Evolutionary conservation across 92 coral and sea anemone genomes (phyloP).

Genomic region (Zoanthus solanderi): DNA sequence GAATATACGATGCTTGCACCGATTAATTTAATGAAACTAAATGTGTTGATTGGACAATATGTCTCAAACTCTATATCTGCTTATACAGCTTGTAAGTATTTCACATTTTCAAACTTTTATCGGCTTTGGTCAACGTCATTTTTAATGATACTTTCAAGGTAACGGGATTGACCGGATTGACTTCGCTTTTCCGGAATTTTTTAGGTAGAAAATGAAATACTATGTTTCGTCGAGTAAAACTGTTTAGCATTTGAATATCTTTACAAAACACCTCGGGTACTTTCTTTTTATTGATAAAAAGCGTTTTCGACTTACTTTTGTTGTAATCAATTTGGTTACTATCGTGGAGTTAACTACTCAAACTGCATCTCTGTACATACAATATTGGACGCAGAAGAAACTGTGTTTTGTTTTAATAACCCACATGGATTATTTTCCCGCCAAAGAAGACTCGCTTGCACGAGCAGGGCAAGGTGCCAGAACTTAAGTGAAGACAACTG

Average conservation of each 20-base stretch:
- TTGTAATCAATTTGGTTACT: neutral
- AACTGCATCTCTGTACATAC: too few relatives aligned
- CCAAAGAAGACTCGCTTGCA: neutral
- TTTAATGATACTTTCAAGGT: too few relatives aligned
- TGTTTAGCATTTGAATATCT: neutral
- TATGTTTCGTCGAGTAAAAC: neutral
- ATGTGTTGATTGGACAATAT: neutral
- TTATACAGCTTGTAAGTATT: neutral
- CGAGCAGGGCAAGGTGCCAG: neutral
- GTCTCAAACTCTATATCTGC: neutral
- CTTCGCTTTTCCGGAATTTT: neutral
- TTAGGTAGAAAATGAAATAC: neutral
- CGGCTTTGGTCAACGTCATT: too few relatives aligned
- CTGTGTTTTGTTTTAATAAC: neutral
- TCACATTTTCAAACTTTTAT: neutral
- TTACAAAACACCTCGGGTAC: neutral
- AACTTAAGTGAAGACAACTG: neutral
- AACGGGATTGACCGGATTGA: neutral
- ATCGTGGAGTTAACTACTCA: too few relatives aligned
- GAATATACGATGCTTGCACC: neutral
- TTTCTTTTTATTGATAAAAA: neutral
- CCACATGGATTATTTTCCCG: neutral
- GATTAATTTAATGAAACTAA: neutral
- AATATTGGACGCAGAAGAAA: neutral
- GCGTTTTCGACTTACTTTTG: neutral